Percentiles rank a stretch among this genome's conserved stretches.
These are phyloP conservation scores for Branchipolynoe longqiensis DNA, from an alignment of 2,888 invertebrate species.

Conservation along the genomic window DNA sequence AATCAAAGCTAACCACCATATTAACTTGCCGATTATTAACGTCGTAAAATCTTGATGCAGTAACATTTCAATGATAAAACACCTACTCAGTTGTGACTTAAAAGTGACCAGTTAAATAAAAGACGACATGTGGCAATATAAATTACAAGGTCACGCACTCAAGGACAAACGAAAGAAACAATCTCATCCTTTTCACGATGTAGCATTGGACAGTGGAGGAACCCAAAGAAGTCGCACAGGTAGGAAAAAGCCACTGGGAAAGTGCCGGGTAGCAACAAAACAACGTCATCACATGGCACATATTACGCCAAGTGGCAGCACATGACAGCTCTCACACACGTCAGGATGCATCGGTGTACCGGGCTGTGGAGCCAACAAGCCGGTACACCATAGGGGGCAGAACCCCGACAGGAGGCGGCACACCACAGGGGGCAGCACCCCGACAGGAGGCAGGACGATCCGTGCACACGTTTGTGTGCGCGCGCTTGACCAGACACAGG, in stretches of 20 bases:
- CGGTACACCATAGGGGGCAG: too few species aligned
- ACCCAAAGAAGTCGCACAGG: too few species aligned
- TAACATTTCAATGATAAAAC: background rate
- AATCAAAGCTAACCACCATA: background rate
- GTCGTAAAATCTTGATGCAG: background rate
- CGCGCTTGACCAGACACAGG: too few species aligned
- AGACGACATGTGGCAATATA: background rate
- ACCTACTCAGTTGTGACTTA: background rate
- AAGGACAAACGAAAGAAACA: background rate
- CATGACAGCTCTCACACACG: background rate
- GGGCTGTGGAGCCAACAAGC: too few species aligned
- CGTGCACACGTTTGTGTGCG: too few species aligned
- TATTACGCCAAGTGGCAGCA: background rate
- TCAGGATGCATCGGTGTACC: too few species aligned
- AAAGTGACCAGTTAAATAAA: background rate
- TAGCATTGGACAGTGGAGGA: background rate
- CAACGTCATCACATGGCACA: background rate
- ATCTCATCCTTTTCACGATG: background rate
- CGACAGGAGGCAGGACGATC: too few species aligned
- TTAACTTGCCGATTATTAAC: too few species aligned
- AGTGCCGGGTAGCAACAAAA: background rate
- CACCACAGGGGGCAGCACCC: too few species aligned
- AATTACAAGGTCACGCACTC: background rate
- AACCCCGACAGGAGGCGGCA: too few species aligned
- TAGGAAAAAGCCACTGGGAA: background rate